Evolutionary conservation across 2,113 vertebrate species (phyloP), one percentile per base, ranked within the genome.

Genomic region (Benitochromis conjunctus): DNA sequence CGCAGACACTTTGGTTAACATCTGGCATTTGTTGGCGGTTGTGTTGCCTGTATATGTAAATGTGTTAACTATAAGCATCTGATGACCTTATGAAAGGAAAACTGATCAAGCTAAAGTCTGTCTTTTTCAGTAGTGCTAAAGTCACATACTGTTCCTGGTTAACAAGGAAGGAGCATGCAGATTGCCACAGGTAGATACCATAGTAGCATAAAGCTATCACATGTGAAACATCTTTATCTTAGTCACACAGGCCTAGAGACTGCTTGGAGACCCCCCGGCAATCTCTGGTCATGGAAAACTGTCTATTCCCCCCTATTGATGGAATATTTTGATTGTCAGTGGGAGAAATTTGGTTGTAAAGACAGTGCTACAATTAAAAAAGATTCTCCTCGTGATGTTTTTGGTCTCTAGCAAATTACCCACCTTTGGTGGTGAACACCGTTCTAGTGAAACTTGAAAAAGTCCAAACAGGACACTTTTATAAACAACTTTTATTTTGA

Each of bases 51-150:
- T 26, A 56, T 4, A 74, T 36, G 8, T 87, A 26, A 69, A 41
- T 2, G 78, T 79, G 51, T 53, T 82, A 62, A 69, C 43, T 58
- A 36, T 46, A 21, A 74, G 56, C 76, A 76, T 76, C 3, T 31
- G 24, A 48, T 19, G 14, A 74, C 24, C 43, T 29, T 5, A 24
- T 74, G 11, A 51, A 76, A 76, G 6, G 1, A 24, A 76, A 24
- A 51, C n/a, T 31, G 46, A 31, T 74, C 69, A 74, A 7, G 9
- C 43, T 24, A 29, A 48, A 48, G 14, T 74, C 41, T 29, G 36
- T 64, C 34, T 64, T 38, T 64, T 64, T 12, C 58, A 62, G 60
- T 66, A 36, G 9, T 69, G 38, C 13, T 46, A 38, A 69, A 46
- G 38, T 71, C 66, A 71, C 66, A 26, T 13, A 26, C 13, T 6